A percentile compares a stretch with the other conserved stretches of the same genome.
Conservation (phyloP, 2,888 invertebrate genomes). For the Omphaloscelis lunosa region DNA sequence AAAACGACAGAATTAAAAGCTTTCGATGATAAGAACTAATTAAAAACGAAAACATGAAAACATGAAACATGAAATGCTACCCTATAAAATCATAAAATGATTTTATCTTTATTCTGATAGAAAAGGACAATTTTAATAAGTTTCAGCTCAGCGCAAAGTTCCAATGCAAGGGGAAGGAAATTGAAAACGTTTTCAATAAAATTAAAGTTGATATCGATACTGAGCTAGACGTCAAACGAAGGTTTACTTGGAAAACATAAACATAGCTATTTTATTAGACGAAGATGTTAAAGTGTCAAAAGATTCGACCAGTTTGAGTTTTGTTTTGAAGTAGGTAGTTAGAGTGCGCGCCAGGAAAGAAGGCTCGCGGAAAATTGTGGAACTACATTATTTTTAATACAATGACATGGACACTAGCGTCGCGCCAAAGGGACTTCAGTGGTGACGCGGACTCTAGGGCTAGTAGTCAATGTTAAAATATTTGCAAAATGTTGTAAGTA, state of each 20-base stretch:
- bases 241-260: neutral
- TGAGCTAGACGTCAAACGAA: neutral
- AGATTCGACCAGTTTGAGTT: neutral
- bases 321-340: neutral
- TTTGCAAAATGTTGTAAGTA: too few species aligned
- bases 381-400: too few species aligned
- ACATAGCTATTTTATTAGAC: neutral
- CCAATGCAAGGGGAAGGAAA: conserved; percentile 6
- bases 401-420: too few species aligned
- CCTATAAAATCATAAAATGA: conserved; percentile 6
- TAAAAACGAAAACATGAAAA: conserved; percentile 6
- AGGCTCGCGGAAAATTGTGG: too few species aligned
- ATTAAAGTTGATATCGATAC: conserved; percentile 7
- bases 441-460: too few species aligned
- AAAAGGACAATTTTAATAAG: conserved; percentile 23
- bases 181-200: conserved; percentile 30
- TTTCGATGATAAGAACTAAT: conserved; percentile 14
- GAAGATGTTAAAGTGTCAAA: neutral
- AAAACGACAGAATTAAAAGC: conserved; percentile 8
- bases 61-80: conserved; percentile 8
- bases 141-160: conserved; percentile 7
- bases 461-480: too few species aligned
- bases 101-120: conserved; percentile 1
- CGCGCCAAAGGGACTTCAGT: too few species aligned
- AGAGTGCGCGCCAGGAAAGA: too few species aligned